These are phyloP conservation scores for Hemicentrotus pulcherrimus DNA, from an alignment of 35 echinoderm and acorn worm genomes.

Conservation along the genomic window DNA sequence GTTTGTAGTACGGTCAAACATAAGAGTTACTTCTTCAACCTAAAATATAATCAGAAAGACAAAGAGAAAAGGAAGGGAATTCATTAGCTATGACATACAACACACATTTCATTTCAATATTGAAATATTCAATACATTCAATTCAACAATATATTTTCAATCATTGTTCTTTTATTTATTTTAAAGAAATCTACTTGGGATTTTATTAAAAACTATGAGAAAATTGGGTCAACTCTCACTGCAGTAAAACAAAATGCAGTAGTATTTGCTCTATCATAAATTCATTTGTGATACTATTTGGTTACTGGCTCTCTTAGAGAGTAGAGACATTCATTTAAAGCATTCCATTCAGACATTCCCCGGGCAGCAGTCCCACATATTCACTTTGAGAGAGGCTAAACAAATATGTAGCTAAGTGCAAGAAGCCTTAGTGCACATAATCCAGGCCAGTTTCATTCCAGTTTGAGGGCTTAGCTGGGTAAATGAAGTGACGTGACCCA, in stretches of 20 bases:
- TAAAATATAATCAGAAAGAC: slow-evolving; percentile 36
- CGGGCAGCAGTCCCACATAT: not conserved
- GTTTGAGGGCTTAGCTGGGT: not conserved
- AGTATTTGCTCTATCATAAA: not conserved
- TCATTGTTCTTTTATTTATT: too few relatives aligned
- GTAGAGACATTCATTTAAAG: not conserved
- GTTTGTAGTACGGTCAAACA: slow-evolving; percentile 75
- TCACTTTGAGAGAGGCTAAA: slow-evolving; percentile 30
- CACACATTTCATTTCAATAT: not conserved
- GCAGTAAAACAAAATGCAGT: not conserved
- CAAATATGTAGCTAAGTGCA: not conserved
- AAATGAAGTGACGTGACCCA: slow-evolving; percentile 2
- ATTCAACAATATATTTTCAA: too few relatives aligned
- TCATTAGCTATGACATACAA: not conserved
- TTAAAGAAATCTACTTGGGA: too few relatives aligned
- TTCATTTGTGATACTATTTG: not conserved
- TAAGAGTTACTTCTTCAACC: slow-evolving; percentile 81
- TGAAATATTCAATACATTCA: too few relatives aligned
- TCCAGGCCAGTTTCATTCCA: not conserved
- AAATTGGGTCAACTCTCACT: not conserved
- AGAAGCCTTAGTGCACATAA: not conserved
- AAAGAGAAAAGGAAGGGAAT: slow-evolving; percentile 39
- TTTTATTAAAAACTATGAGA: not conserved
- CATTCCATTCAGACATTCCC: slow-evolving; percentile 8
- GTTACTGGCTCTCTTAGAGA: not conserved